Evolutionary conservation across 2,888 invertebrate genomes (phyloP), one percentile per base, ranked within the genome.

Genomic region (Hipparchia semele): DNA sequence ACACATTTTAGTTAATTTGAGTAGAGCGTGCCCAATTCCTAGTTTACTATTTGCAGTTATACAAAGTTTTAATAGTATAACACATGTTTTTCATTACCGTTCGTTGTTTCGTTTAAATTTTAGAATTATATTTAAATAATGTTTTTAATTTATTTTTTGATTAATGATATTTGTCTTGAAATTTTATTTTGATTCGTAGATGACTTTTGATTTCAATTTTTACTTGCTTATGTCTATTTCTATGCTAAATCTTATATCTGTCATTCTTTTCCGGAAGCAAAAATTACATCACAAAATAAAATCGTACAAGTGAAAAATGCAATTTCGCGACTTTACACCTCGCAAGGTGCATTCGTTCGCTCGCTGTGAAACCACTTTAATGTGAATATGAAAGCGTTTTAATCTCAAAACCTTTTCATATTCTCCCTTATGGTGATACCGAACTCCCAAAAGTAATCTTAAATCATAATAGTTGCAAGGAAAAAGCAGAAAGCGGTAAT

Each of bases 381-480:
- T 49, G 13, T 64, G 53, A 51, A 65, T 65, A 65, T 13, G 62
- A 65, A 65, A 65, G 65, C 51, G 33, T 65, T 65, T 51, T 3
- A 53, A 33, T 10, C 2, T 12, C 51, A 62, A 61, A 59, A 12
- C 53, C 53, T 33, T 65, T 65, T 65, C 53, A 65, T 33, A 33
- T 1, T 65, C 33, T 6, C 64, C 69, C 62, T 9, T 12, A 13
- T 61, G 71, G 60, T 68, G 33, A 33, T 56, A 59, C 56, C 12
- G 54, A 59, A 71, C 64, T 68, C 72, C 64, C 68, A 72, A 73
- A 39, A 75, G 73, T 72, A 72, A 75, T 72, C 69, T 69, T 54
- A 64, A 75, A 62, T 54, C 60, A 73, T 70, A 53, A 59, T 71
- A 72, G 61, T 72, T 67, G 70, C 71, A 70, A 72, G 59, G 45